Evolutionary conservation across 2,797 vertebrate genomes (phyloP), one percentile per base, ranked within the genome.

Genomic region (Basileuterus tristriatus): DNA sequence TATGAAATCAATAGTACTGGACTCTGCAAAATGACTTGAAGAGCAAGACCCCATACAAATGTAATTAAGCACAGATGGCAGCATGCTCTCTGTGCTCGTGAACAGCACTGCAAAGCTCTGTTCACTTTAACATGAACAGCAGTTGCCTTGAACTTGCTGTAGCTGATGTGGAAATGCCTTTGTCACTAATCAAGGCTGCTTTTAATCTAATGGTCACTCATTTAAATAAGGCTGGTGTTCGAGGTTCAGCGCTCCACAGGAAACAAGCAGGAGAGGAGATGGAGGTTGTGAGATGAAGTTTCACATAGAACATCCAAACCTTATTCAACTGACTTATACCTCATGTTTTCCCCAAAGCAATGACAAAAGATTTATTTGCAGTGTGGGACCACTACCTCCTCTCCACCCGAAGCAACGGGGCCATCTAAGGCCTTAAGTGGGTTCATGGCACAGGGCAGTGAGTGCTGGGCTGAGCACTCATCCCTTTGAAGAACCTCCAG

Each of bases 1-100:
- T 70, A 91, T 86, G 83, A 89, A 96, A 94, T 91, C 95, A 93
- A 82, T 95, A 96, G 60, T 70, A 84, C 83, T 41, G 74, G 91
- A 86, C 87, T 93, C 68, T 95, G 80, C 71, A 93, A 91, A 95
- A 94, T 67, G 7, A 84, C 86, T 90, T 80, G 87, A 90, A 87
- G 83, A 94, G 34, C 24, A 18, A 94, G 94, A 83, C 85, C 94
- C 36, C 80, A 86, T 89, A 88, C 85, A 94, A 96, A 86, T 83
- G 49, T 87, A 94, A 94, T 96, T 95, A 94, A 94, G 78, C 75
- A 86, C 80, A 91, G 89, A 84, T 76, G 88, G 70, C 74, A 81
- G 56, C 0, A 0, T 53, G 56, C 49, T 88, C 91, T 94, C 82
- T 81, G 4, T 32, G 77, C 78, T 90, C 2, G 0, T 70, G 86